Conservation (phyloP, 2,888 invertebrate species). For the Melanostoma scalare region DNA sequence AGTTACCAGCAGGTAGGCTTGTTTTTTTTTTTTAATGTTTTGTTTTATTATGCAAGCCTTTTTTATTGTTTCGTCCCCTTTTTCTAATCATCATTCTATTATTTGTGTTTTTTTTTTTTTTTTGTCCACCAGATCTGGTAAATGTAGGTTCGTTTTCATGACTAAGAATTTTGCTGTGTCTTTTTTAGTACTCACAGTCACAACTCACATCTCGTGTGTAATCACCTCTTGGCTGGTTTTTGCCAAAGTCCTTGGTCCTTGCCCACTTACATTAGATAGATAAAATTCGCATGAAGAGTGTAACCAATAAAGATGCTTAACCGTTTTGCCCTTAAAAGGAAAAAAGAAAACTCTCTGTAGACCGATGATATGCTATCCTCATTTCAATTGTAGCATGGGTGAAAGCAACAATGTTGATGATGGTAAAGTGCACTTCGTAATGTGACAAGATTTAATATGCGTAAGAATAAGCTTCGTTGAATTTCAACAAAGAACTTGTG, state of each 20-base stretch:
- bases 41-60: constrained; percentile 26
- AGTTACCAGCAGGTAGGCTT: constrained; percentile 28
- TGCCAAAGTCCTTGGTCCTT: too few species aligned
- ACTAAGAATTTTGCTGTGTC: background rate
- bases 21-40: constrained; percentile 23
- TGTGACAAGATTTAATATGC: constrained; percentile 50
- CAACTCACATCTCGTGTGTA: background rate
- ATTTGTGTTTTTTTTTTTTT: constrained; percentile 31
- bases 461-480: constrained; percentile 42
- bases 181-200: background rate
- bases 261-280: too few species aligned
- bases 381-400: background rate
- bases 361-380: background rate
- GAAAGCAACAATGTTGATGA: constrained; percentile 28
- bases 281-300: too few species aligned
- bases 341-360: background rate
- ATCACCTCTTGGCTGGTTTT: too few species aligned
- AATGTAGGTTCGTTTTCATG: constrained; percentile 10
- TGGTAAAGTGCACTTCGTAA: constrained; percentile 40
- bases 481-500: constrained; percentile 18
- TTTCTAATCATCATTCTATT: constrained; percentile 67
- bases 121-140: constrained; percentile 4
- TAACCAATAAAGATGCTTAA: too few species aligned
- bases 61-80: constrained; percentile 49
- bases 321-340: too few species aligned